These are phyloP conservation scores for Conus ventricosus DNA, from an alignment of 1,140 invertebrate species.

Conservation along the genomic window DNA sequence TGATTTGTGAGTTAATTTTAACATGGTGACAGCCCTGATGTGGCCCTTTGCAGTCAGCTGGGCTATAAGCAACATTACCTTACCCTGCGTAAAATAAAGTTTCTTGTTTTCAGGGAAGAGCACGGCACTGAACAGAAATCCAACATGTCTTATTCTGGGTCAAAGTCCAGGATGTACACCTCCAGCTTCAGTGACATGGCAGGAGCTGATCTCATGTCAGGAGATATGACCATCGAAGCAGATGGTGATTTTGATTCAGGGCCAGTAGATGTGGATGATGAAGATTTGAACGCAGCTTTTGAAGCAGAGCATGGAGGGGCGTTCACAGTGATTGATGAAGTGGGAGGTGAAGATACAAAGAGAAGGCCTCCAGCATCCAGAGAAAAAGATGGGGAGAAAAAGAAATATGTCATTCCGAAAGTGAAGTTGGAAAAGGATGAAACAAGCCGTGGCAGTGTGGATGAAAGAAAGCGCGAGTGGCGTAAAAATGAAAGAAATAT, in stretches of 20 bases:
- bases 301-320: neutral
- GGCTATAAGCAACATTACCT: no score
- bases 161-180: no score
- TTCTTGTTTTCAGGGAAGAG: neutral
- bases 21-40: no score
- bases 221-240: neutral
- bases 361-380: neutral
- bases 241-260: slow-evolving; percentile 3
- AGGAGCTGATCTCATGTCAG: neutral
- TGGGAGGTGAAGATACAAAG: neutral
- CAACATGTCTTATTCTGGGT: neutral
- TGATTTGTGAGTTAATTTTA: no score
- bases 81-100: neutral
- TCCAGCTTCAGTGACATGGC: neutral
- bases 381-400: neutral
- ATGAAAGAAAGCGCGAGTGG: slow-evolving; percentile 8
- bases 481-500: slow-evolving; percentile 7
- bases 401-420: slow-evolving; percentile 24
- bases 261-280: neutral
- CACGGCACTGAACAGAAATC: neutral
- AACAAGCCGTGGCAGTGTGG: neutral
- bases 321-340: slow-evolving; percentile 4
- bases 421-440: neutral
- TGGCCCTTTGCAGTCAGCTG: no score
- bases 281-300: slow-evolving; percentile 6